phyloP scores from a whole-genome alignment of 2,113 vertebrate species.

The Arenaria interpres region DNA sequence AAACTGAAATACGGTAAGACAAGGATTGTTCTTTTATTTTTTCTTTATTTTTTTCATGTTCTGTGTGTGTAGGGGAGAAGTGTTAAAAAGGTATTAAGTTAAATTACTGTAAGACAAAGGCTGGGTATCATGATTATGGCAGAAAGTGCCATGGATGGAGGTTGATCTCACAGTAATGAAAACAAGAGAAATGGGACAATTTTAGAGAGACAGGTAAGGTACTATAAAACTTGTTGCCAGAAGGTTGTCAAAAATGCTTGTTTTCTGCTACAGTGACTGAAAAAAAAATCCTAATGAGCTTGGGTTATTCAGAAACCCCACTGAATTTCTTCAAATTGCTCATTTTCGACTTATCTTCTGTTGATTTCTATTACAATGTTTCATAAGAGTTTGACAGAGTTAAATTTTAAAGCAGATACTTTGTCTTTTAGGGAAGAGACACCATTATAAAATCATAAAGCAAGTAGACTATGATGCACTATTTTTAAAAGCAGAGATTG shows the following conservation, averaged over 20 bases:
- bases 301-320: not conserved
- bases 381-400: not conserved
- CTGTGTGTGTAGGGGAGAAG: not conserved
- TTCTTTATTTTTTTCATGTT: not conserved
- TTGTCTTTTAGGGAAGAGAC: not conserved
- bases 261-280: not conserved
- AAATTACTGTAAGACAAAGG: not conserved
- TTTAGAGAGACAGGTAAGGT: not conserved
- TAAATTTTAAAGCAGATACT: not conserved
- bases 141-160: not conserved
- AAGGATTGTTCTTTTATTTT: not conserved
- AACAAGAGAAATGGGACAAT: not conserved
- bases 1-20: not conserved
- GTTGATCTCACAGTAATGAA: not conserved
- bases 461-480: not conserved
- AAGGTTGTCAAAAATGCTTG: not conserved
- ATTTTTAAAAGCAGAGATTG: not conserved
- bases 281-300: not conserved
- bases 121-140: accelerated
- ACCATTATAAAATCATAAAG: not conserved
- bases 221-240: not conserved
- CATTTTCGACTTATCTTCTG: not conserved
- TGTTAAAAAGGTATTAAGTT: not conserved
- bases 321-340: not conserved
- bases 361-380: not conserved